Percentiles rank a stretch among this genome's conserved stretches.
Conservation (phyloP, 2,797 vertebrate genomes). For the Clarias laeviceps region DNA sequence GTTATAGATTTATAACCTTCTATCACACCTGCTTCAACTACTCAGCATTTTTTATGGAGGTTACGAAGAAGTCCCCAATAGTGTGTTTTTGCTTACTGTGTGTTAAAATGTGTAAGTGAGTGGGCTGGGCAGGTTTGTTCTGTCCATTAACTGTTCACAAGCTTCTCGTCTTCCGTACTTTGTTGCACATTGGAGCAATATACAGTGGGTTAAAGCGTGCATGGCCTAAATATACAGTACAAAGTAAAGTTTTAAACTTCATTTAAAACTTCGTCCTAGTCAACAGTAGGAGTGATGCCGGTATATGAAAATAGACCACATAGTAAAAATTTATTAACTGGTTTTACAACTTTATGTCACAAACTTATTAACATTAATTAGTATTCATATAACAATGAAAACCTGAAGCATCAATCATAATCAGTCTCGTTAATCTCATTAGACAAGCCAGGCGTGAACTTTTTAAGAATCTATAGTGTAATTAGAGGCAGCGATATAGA, state of each 20-base stretch:
- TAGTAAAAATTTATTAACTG: too few species aligned
- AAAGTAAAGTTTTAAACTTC: not conserved
- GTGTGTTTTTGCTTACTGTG: not conserved
- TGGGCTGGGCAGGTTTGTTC: not conserved
- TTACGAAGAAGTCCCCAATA: not conserved
- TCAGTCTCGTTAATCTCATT: conserved; percentile 17
- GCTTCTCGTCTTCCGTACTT: not conserved
- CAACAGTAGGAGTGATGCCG: not conserved
- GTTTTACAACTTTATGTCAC: not conserved
- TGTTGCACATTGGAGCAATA: not conserved
- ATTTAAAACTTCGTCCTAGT: too few species aligned
- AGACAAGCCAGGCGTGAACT: not conserved
- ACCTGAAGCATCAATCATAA: not conserved
- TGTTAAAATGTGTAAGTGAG: not conserved
- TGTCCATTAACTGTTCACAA: not conserved
- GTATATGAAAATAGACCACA: not conserved
- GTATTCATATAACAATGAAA: conserved; percentile 53
- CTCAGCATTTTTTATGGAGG: not conserved
- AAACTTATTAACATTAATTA: not conserved
- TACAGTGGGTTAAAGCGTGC: not conserved
- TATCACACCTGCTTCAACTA: not conserved
- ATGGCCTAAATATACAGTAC: not conserved
- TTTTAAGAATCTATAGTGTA: not conserved
- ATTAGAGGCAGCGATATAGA: not conserved
- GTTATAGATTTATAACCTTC: not conserved